phyloP scores from a whole-genome alignment of 2,888 invertebrate genomes.

The Ashinkailepas kermadecensis region DNA sequence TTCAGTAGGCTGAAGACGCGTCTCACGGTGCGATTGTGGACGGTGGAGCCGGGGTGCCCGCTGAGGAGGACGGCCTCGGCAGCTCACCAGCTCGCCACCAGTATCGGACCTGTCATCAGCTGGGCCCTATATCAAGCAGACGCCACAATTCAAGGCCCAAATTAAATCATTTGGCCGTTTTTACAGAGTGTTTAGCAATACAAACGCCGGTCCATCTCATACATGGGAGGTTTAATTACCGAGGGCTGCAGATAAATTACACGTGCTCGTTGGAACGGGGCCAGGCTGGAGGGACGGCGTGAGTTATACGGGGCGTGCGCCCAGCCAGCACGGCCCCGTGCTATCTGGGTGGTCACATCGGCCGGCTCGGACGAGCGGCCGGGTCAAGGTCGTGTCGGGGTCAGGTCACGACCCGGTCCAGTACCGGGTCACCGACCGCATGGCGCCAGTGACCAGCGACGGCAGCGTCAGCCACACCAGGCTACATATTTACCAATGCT shows the following conservation, averaged over 20 bases:
- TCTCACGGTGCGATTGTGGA: no score
- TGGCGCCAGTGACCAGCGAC: no score
- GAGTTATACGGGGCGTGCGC: constrained; percentile 5
- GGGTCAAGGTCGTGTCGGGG: no score
- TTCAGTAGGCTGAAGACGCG: no score
- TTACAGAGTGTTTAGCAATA: constrained; percentile 11
- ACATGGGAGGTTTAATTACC: constrained; percentile 10
- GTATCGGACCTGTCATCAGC: not conserved
- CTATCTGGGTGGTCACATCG: not conserved
- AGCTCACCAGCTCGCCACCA: not conserved
- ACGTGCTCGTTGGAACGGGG: not conserved
- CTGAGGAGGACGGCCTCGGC: no score
- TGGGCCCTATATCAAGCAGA: not conserved
- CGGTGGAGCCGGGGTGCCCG: no score
- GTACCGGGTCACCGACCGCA: no score
- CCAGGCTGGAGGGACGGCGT: not conserved
- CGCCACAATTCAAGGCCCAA: not conserved
- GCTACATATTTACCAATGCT: no score
- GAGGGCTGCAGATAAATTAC: not conserved
- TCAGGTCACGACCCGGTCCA: no score
- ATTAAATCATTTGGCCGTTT: constrained; percentile 14
- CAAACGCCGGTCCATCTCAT: constrained; percentile 7
- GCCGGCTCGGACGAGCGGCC: not conserved
- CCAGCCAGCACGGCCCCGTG: not conserved
- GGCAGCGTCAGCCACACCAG: no score